A percentile compares a stretch with the other conserved stretches of the same genome.
These are phyloP conservation scores for Xyrauchen texanus DNA, from an alignment of 2,113 vertebrate genomes.

Conservation along the genomic window DNA sequence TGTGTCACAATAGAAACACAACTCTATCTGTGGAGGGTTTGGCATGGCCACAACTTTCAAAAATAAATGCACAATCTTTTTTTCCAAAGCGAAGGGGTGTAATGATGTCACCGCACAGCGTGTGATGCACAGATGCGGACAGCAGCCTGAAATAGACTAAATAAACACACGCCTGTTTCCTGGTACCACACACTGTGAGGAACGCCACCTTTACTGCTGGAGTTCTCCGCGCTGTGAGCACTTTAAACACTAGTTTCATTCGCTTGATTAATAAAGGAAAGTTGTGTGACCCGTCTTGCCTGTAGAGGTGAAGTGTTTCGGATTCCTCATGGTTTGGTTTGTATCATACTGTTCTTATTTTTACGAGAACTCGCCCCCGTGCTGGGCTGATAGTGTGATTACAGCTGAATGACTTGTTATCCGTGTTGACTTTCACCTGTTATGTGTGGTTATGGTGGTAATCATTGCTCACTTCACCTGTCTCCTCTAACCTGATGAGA, in stretches of 20 bases:
- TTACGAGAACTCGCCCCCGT: no score
- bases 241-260: background rate
- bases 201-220: background rate
- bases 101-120: slow-evolving; percentile 18
- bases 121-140: background rate
- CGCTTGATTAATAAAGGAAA: no score
- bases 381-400: no score
- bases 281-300: no score
- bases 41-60: background rate
- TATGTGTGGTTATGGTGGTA: background rate
- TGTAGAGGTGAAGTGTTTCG: no score
- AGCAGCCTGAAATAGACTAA: slow-evolving; percentile 11
- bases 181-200: background rate
- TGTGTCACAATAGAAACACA: background rate
- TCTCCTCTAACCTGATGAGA: background rate
- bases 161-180: slow-evolving; percentile 11
- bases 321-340: no score
- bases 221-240: background rate
- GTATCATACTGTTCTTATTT: no score
- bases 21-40: background rate
- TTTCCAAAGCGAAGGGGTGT: slow-evolving; percentile 1
- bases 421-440: background rate
- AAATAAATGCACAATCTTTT: slow-evolving; percentile 10
- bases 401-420: background rate
- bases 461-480: background rate